A percentile compares a stretch with the other conserved stretches of the same genome.
phyloP scores from a whole-genome alignment of 2,888 invertebrate genomes.

The Caenorhabditis sp. region DNA sequence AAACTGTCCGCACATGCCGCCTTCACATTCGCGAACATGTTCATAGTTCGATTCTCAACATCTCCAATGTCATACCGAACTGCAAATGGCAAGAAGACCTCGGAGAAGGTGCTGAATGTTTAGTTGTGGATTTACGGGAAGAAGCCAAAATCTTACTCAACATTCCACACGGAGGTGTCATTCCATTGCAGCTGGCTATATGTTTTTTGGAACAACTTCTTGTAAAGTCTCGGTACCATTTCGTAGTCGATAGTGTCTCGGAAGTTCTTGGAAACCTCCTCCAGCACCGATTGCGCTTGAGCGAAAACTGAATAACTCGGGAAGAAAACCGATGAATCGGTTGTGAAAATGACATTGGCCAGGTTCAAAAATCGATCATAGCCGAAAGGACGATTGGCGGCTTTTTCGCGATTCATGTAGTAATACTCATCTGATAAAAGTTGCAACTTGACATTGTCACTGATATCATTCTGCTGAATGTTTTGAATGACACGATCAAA shows the following conservation, averaged over 20 bases:
- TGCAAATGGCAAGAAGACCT: constrained; percentile 62
- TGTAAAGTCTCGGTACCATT: constrained; percentile 48
- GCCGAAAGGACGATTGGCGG: constrained; percentile 15
- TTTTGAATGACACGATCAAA: constrained; percentile 56
- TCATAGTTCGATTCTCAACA: constrained; percentile 45
- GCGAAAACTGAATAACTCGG: constrained; percentile 57
- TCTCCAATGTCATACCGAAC: constrained; percentile 64
- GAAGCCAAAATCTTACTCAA: constrained; percentile 10
- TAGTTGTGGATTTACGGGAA: constrained; percentile 16
- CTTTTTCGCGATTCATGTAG: constrained; percentile 48
- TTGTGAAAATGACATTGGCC: constrained; percentile 53
- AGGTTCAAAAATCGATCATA: constrained; percentile 60
- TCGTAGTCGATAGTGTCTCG: constrained; percentile 45
- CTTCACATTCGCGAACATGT: constrained; percentile 55
- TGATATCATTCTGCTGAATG: constrained; percentile 46
- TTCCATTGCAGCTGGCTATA: constrained; percentile 44
- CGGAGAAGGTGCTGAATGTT: constrained; percentile 61
- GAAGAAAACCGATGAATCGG: constrained; percentile 1
- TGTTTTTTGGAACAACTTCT: constrained; percentile 37
- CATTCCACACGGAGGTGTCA: constrained; percentile 34
- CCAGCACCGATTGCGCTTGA: constrained; percentile 43
- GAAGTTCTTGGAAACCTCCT: constrained; percentile 33
- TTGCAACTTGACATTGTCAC: constrained; percentile 45
- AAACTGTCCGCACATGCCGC: constrained; percentile 46
- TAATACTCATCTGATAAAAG: constrained; percentile 60